phyloP scores from a whole-genome alignment of 2,797 vertebrate species.

The Protosalanx chinensis region DNA sequence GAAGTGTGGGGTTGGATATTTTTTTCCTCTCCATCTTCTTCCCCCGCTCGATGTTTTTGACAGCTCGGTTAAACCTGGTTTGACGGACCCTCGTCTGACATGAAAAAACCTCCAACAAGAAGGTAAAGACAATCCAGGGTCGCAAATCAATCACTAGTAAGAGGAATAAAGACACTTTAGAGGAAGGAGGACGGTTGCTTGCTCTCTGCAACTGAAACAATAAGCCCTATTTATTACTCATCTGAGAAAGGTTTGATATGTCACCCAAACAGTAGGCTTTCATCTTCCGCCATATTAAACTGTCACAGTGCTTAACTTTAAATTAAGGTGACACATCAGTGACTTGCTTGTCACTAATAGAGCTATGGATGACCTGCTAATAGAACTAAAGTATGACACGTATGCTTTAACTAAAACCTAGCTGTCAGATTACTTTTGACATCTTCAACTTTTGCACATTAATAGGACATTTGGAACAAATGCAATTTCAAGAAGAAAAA shows the following conservation, averaged over 20 bases:
- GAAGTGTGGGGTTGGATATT: slow-evolving; percentile 10
- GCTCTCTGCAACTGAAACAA: slow-evolving; percentile 63
- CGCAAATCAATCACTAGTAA: slow-evolving; percentile 54
- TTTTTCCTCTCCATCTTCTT: neutral
- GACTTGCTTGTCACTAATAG: slow-evolving; percentile 73
- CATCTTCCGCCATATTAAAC: slow-evolving; percentile 75
- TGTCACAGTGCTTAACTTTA: slow-evolving; percentile 75
- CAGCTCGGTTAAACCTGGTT: slow-evolving; percentile 40
- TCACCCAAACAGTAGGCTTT: slow-evolving; percentile 65
- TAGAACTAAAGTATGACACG: slow-evolving; percentile 74
- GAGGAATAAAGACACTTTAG: slow-evolving; percentile 59
- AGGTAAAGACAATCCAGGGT: slow-evolving; percentile 57
- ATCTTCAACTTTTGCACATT: slow-evolving; percentile 72
- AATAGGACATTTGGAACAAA: slow-evolving; percentile 75
- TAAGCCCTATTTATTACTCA: slow-evolving; percentile 75
- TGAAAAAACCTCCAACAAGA: slow-evolving; percentile 64
- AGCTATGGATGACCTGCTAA: slow-evolving; percentile 71
- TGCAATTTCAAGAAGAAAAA: slow-evolving; percentile 62
- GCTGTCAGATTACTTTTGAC: slow-evolving; percentile 76
- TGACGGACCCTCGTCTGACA: slow-evolving; percentile 61
- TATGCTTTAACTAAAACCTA: slow-evolving; percentile 75
- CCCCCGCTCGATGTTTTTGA: neutral
- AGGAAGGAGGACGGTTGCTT: slow-evolving; percentile 57
- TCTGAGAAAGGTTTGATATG: slow-evolving; percentile 68
- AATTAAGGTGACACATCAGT: slow-evolving; percentile 73